Conservation (phyloP, 1,140 invertebrate species). For the Hylaeus volcanicus region DNA sequence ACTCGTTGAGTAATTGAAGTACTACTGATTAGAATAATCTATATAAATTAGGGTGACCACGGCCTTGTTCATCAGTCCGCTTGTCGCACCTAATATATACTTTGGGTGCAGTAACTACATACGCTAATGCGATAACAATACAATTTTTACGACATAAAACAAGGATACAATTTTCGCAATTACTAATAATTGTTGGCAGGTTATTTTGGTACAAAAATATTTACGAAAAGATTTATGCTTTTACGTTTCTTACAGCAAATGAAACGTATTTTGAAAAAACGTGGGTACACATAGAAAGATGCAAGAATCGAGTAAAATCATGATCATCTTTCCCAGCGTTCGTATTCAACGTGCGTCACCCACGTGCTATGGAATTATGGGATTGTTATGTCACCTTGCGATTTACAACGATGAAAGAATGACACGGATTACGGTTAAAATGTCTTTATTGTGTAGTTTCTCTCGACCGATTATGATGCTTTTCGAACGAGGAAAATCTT, state of each 20-base stretch:
- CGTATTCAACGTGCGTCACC: conserved; percentile 5
- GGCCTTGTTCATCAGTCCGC: neutral
- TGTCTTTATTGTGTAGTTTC: neutral
- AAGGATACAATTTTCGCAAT: neutral
- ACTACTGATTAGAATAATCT: neutral
- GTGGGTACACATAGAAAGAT: neutral
- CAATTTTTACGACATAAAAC: neutral
- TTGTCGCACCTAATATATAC: neutral
- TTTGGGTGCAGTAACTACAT: too few species aligned
- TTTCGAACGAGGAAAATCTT: neutral
- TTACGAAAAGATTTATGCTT: neutral
- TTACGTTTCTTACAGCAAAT: neutral
- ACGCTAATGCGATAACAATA: neutral
- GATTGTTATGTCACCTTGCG: conserved; percentile 23
- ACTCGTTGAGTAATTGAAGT: conserved; percentile 28
- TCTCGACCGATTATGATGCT: neutral
- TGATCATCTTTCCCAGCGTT: neutral
- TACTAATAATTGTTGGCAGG: too few species aligned
- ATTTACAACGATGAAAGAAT: conserved; percentile 3
- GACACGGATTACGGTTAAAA: neutral
- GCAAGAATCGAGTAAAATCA: neutral
- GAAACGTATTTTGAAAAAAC: neutral
- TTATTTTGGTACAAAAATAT: neutral
- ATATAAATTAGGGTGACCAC: conserved; percentile 1
- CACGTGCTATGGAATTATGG: conserved; percentile 43